Conservation (phyloP, 2,113 vertebrate genomes). For the Nycticorax nycticorax region DNA sequence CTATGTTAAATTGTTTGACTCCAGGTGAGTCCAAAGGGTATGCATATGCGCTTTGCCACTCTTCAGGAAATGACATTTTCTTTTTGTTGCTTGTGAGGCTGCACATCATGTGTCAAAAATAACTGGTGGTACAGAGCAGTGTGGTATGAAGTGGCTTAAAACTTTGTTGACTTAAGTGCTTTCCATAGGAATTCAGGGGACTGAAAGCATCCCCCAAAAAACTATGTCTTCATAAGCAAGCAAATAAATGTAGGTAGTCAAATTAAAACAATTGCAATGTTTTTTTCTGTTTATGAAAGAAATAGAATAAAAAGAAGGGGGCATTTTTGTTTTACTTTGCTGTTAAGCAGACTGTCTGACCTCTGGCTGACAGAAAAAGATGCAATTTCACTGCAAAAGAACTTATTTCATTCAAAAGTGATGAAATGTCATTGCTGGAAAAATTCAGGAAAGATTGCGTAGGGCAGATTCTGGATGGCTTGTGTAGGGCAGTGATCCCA, state of each 20-base stretch:
- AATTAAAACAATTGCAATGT: background rate
- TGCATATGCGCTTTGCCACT: background rate
- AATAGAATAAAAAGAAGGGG: background rate
- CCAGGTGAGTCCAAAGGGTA: background rate
- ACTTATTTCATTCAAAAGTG: slow-evolving; percentile 11
- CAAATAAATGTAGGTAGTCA: background rate
- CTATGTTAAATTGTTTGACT: background rate
- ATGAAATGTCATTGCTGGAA: slow-evolving; percentile 49
- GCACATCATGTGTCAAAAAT: background rate
- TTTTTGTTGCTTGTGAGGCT: background rate
- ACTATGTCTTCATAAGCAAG: background rate
- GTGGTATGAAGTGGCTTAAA: background rate
- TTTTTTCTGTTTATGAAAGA: background rate
- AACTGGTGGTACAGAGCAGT: background rate
- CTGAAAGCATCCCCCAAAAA: background rate
- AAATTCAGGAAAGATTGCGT: background rate
- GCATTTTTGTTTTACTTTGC: background rate
- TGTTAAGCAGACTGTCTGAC: background rate
- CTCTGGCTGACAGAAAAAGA: background rate
- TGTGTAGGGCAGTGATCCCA: slow-evolving; percentile 8
- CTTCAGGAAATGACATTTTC: background rate
- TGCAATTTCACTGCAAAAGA: slow-evolving; percentile 9
- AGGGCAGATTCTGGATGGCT: background rate
- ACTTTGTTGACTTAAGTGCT: background rate
- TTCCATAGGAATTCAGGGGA: background rate